A percentile compares a stretch with the other conserved stretches of the same genome.
These are phyloP conservation scores for Drosophila algonquin DNA, from an alignment of 2,888 invertebrate species.

Conservation along the genomic window DNA sequence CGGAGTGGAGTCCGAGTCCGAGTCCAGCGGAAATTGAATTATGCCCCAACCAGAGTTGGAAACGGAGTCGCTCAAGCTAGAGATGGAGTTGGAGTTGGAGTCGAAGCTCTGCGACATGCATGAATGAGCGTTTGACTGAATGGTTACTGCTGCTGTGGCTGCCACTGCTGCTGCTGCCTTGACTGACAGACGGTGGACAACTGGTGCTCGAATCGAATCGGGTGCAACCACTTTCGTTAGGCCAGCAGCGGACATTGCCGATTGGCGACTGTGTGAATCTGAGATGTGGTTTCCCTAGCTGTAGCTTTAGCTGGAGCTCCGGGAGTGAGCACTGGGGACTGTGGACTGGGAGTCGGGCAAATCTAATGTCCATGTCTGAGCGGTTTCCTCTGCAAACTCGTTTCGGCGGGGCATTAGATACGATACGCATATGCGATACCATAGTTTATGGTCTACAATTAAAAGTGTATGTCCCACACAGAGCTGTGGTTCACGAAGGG, in stretches of 20 bases:
- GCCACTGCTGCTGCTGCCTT: constrained; percentile 19
- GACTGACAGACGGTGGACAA: constrained; percentile 69
- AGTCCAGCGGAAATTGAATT: constrained; percentile 72
- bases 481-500: constrained; percentile 9
- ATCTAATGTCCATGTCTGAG: constrained; percentile 70
- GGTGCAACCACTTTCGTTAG: constrained; percentile 71
- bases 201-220: constrained; percentile 63
- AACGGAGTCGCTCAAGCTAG: constrained; percentile 10
- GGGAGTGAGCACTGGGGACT: constrained; percentile 70
- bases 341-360: constrained; percentile 72
- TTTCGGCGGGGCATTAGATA: constrained; percentile 70
- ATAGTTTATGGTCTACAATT: constrained; percentile 75
- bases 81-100: constrained; percentile 19
- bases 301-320: constrained; percentile 59
- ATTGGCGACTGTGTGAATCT: constrained; percentile 63
- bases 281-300: neutral
- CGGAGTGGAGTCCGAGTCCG: constrained; percentile 4
- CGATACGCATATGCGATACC: constrained; percentile 67
- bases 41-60: constrained; percentile 53
- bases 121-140: constrained; percentile 72
- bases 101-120: constrained; percentile 55
- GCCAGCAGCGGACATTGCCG: constrained; percentile 42
- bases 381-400: constrained; percentile 73
- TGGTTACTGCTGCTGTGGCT: constrained; percentile 26
- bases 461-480: constrained; percentile 59